Evolutionary conservation across 2,888 invertebrate genomes (phyloP), one percentile per base, ranked within the genome.

Genomic region (Pogonocherus hispidulus): DNA sequence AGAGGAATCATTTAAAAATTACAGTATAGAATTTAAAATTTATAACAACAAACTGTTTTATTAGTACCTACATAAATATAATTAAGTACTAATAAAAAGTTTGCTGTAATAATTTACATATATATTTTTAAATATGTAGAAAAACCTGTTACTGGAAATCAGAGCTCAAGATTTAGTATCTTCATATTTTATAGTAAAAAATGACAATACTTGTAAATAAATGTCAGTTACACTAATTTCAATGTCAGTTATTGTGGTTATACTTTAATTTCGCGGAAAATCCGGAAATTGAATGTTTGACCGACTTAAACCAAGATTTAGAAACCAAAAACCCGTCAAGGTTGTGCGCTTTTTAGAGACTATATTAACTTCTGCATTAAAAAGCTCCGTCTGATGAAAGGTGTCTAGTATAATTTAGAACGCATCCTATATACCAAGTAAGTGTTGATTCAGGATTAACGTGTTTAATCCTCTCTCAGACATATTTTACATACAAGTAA

Each of bases 281-380:
- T 16, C 11, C 41, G 41, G 41, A 41, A 41, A 41, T 41, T n/a
- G 16, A 41, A 41, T 16, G 14, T 41, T 16, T 41, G 41, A 41
- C 41, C 41, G 41, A 41, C 14, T 41, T 41, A n/a, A 41, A 41
- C 41, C 16, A 41, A 41, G 14, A 41, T 41, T 41, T 41, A n/a
- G 41, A 41, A 41, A 41, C 16, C 5, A 14, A 41, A n/a, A 41
- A 41, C 41, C 5, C 41, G 11, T 37, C 41, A 41, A 41, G 41
- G 41, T 41, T 41, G 3, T n/a, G 41, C 14, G 4, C 11, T 41
- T 9, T n/a, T n/a, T 41, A 41, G 41, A 41, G 41, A 41, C n/a
- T 41, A n/a, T 41, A 41, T n/a, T 41, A 41, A n/a, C 41, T 8
- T 27, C 4, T 27, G n/a, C 41, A 41, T 41, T 41, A 41, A 41